Conservation (phyloP, 92 coral and sea anemone species). For the Parazoanthus swiftii region DNA sequence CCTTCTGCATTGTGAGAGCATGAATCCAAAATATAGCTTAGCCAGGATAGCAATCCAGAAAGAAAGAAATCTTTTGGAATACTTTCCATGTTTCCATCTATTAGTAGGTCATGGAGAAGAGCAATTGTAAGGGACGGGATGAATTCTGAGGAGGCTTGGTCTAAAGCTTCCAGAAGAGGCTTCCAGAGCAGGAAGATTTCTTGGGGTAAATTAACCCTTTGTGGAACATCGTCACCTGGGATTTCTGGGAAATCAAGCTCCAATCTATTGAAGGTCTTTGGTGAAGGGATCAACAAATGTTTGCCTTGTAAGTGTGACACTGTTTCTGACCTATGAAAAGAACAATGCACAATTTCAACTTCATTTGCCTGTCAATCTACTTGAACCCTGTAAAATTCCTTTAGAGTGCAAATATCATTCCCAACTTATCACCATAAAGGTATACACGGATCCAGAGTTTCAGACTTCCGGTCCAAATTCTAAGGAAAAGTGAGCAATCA, state of each 20-base stretch:
- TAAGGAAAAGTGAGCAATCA: no score
- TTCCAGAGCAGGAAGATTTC: conserved; percentile 61
- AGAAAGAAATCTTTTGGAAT: not conserved
- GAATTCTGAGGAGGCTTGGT: conserved; percentile 68
- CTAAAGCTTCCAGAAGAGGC: conserved; percentile 71
- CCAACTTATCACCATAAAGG: no score
- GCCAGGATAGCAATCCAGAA: conserved; percentile 36
- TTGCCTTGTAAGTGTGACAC: conserved; percentile 22
- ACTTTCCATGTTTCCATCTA: not conserved
- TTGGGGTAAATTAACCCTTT: conserved; percentile 44
- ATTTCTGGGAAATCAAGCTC: conserved; percentile 33
- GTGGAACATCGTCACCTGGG: not conserved
- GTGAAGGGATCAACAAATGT: conserved; percentile 55
- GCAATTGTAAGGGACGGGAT: conserved; percentile 50
- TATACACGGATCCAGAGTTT: no score
- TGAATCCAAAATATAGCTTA: conserved; percentile 34
- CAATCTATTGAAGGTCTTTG: conserved; percentile 34
- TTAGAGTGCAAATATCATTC: no score
- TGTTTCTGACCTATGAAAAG: conserved; percentile 14
- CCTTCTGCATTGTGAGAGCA: not conserved
- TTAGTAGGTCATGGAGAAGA: conserved; percentile 42
- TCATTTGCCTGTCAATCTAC: no score
- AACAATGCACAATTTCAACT: not conserved
- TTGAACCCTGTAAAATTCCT: no score
- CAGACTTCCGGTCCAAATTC: no score